phyloP scores from a whole-genome alignment of 2,797 vertebrate genomes.

The Pyrocephalus nanus region DNA sequence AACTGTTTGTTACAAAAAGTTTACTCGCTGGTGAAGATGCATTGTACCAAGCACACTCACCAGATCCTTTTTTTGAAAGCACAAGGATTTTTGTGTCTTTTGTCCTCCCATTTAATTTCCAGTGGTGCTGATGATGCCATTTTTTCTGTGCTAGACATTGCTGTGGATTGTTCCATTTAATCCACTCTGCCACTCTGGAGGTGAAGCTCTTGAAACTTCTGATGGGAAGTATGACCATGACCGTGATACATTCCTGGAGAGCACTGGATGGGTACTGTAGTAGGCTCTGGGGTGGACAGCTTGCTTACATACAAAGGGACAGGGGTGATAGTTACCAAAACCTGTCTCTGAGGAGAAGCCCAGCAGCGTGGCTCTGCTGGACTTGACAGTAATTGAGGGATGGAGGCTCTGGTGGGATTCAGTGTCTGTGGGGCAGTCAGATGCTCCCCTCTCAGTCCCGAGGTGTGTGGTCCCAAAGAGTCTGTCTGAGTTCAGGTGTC shows the following conservation, averaged over 20 bases:
- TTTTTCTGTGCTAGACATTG: background rate
- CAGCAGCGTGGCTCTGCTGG: background rate
- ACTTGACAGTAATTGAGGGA: background rate
- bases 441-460: accelerated
- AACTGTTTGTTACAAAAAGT: background rate
- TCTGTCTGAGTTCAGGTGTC: background rate
- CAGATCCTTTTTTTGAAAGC: background rate
- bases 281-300: background rate
- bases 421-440: background rate
- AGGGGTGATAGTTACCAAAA: background rate
- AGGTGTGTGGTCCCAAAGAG: background rate
- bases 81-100: accelerated
- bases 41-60: background rate
- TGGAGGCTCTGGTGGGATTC: background rate
- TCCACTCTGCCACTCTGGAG: background rate
- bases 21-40: background rate
- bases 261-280: background rate
- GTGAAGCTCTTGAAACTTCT: background rate
- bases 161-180: background rate
- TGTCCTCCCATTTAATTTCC: background rate
- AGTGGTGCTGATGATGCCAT: background rate
- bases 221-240: background rate
- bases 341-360: background rate
- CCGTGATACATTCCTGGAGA: accelerated
- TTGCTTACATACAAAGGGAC: background rate